These are phyloP conservation scores for Gymnarchus niloticus DNA, from an alignment of 2,113 vertebrate genomes.

Conservation along the genomic window DNA sequence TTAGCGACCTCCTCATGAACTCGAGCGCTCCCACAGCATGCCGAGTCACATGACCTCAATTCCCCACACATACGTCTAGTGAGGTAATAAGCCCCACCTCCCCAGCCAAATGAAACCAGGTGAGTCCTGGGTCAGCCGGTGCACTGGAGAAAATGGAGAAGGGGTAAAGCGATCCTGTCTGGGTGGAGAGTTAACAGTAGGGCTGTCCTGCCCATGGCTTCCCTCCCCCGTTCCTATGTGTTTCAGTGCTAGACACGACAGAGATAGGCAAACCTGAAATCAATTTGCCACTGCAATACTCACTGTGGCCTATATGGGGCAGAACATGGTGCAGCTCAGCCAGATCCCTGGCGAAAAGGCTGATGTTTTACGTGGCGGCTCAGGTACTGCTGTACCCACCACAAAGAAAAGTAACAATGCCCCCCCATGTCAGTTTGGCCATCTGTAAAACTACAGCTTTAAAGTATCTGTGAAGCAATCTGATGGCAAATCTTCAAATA, in stretches of 20 bases:
- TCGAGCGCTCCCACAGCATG: neutral
- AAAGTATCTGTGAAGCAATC: neutral
- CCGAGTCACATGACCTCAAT: neutral
- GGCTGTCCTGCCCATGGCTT: neutral
- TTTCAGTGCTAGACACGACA: neutral
- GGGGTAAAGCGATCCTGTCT: slow-evolving; percentile 8
- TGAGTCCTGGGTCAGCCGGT: neutral
- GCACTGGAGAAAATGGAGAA: neutral
- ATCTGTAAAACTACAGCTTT: neutral
- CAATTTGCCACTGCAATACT: neutral
- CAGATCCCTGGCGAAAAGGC: neutral
- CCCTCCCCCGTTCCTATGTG: neutral
- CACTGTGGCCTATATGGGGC: neutral
- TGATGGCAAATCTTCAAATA: slow-evolving; percentile 2
- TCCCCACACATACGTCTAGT: neutral
- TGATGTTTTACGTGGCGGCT: too few species aligned
- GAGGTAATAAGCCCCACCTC: neutral
- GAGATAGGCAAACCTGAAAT: neutral
- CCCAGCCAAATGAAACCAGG: neutral
- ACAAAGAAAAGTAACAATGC: neutral
- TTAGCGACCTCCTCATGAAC: neutral
- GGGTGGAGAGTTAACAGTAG: neutral
- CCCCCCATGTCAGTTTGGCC: neutral
- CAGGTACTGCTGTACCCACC: neutral
- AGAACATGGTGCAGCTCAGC: neutral